These are phyloP conservation scores for Hycleus phaleratus DNA, from an alignment of 1,140 invertebrate species.

Conservation along the genomic window DNA sequence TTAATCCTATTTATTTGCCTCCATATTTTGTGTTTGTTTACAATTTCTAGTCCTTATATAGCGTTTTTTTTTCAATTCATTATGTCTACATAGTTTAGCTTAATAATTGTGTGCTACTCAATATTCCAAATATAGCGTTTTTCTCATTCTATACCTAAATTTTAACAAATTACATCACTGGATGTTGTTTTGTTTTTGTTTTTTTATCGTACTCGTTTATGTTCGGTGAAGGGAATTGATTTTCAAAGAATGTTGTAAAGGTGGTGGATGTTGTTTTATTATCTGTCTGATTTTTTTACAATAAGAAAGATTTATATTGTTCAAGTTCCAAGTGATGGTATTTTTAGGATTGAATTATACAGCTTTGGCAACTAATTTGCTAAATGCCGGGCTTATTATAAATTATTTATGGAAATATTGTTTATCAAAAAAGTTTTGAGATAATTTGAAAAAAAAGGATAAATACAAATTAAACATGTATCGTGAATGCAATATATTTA, in stretches of 20 bases:
- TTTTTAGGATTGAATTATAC: slow-evolving; percentile 33
- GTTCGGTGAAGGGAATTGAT: background rate
- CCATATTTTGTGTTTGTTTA: background rate
- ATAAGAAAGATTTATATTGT: slow-evolving; percentile 11
- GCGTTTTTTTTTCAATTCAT: background rate
- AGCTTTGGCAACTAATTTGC: slow-evolving; percentile 34
- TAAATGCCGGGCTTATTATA: slow-evolving; percentile 25
- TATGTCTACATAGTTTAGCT: background rate
- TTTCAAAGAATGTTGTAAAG: slow-evolving; percentile 3
- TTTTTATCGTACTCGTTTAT: too few species aligned
- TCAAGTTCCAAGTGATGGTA: slow-evolving; percentile 39
- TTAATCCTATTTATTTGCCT: too few species aligned
- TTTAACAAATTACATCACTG: slow-evolving; percentile 5
- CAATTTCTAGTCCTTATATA: background rate
- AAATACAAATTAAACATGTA: slow-evolving; percentile 15
- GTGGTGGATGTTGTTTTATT: slow-evolving; percentile 1
- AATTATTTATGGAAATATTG: slow-evolving; percentile 19
- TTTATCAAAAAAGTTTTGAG: slow-evolving; percentile 11
- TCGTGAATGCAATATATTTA: slow-evolving; percentile 31
- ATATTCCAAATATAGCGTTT: too few species aligned
- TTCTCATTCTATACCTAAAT: background rate
- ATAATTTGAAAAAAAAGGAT: too few species aligned
- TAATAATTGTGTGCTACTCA: slow-evolving; percentile 8
- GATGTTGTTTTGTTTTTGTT: background rate
- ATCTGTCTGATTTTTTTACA: too few species aligned